Base-by-base conservation (phyloP, 2,113 vertebrate species). In the Semnornis frantzii region DNA sequence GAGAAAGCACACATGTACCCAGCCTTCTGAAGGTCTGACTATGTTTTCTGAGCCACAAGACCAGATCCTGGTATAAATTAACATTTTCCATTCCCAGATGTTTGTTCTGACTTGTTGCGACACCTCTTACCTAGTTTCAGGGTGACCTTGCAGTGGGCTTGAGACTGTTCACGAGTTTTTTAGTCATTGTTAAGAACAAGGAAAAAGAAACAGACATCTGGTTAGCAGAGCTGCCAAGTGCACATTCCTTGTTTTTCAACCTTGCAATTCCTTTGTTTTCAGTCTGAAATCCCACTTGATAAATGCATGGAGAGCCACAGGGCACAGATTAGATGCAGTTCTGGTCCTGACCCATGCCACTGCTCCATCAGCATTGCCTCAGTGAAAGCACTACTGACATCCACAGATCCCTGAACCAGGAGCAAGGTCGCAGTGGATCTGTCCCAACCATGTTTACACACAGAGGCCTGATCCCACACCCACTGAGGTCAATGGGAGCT, bases 201-300 rank as follows among this genome's bases (percentile, higher is more conserved):
- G 63, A 64, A 84, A 94, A 66, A 94, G 91, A 92, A 96, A 92
- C 89, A 96, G 96, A 97, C 97, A 97, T 97, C 97, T 97, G 97
- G 95, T 94, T 71, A 78, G 80, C 94, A 97, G 91, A 94, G 87
- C 96, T 95, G 95, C 97, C 96, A 96, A 97, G 89, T 27, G 87
- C 8, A 1, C 95, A 95, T 95, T 97, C 96, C 89, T 94, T 96
- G 94, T 96, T 95, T 96, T 96, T 94, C 94, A 96, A 70, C 89
- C 88, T 97, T 94, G 83, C 94, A 93, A 30, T 88, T 82, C 68
- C 63, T 96, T 96, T 97, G 93, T 95, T 96, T 96, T 95, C 60
- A 7, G 92, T 81, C 92, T 89, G 88, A 89, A 95, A 95, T 94
- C 95, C 89, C 82, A 73, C 75, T 75, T 94, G 94, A 96, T 96